These are phyloP conservation scores for Macroglossus sobrinus DNA, from an alignment of 2,113 vertebrate genomes.

Conservation along the genomic window DNA sequence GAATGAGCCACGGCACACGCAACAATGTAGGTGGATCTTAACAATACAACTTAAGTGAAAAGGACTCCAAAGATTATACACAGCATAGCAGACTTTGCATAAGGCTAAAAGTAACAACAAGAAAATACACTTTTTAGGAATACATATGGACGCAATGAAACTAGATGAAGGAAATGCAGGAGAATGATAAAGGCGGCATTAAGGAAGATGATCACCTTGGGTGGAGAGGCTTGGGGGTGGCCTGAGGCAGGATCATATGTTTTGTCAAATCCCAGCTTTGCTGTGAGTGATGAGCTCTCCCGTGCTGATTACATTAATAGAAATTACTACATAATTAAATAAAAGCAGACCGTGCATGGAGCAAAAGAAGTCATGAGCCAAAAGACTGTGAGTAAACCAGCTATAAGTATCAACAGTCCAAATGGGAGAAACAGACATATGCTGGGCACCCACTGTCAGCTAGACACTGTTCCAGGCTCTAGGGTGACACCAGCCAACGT, in stretches of 20 bases:
- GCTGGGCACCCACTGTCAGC: fast-evolving
- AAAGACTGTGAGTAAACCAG: neutral
- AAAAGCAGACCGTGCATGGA: neutral
- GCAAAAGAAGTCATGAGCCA: neutral
- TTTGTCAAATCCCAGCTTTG: neutral
- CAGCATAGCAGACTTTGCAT: neutral
- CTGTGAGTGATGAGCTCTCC: neutral
- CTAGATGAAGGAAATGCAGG: neutral
- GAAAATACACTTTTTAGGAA: neutral
- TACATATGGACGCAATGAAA: neutral
- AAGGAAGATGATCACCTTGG: neutral
- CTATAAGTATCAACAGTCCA: neutral
- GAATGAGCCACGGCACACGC: neutral
- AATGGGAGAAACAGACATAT: neutral
- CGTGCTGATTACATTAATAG: neutral
- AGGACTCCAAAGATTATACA: neutral
- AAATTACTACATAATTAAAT: slow-evolving; percentile 9
- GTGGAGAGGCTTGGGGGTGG: too few relatives aligned
- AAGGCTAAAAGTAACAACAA: neutral
- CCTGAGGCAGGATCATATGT: neutral
- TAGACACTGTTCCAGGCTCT: neutral
- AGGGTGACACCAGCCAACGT: neutral
- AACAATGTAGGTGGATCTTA: neutral
- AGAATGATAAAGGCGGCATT: neutral
- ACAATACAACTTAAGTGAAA: neutral